Conservation (phyloP, 2,888 invertebrate species). For the Xestobium rufovillosum region DNA sequence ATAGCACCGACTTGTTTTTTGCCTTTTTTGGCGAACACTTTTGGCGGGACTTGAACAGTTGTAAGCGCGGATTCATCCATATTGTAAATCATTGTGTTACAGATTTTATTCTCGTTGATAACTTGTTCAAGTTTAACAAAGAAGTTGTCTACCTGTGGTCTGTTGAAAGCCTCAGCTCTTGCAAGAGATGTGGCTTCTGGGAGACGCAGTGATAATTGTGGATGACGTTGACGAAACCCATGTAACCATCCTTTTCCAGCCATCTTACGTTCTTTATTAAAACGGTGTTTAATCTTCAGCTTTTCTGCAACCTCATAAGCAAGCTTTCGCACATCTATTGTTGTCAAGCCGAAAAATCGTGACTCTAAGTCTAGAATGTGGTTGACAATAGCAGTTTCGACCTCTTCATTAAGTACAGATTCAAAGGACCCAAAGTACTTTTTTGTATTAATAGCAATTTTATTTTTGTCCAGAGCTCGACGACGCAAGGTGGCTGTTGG, state of each 20-base stretch:
- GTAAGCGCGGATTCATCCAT: slow-evolving; percentile 15
- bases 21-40: slow-evolving; percentile 33
- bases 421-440: slow-evolving; percentile 12
- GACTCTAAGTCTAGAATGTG: slow-evolving; percentile 8
- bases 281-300: slow-evolving; percentile 17
- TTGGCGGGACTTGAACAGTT: slow-evolving; percentile 24
- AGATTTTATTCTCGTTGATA: slow-evolving; percentile 14
- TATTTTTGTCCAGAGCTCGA: slow-evolving; percentile 11
- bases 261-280: slow-evolving; percentile 13
- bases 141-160: slow-evolving; percentile 15
- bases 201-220: slow-evolving; percentile 13
- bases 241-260: slow-evolving; percentile 12
- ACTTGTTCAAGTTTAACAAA: slow-evolving; percentile 13
- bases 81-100: slow-evolving; percentile 14
- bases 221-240: slow-evolving; percentile 13
- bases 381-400: too few species aligned
- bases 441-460: slow-evolving; percentile 11
- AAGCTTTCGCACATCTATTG: too few species aligned
- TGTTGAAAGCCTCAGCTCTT: slow-evolving; percentile 18
- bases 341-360: slow-evolving; percentile 13
- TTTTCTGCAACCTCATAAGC: slow-evolving; percentile 14
- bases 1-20: slow-evolving; percentile 35
- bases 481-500: slow-evolving; percentile 11
- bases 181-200: slow-evolving; percentile 19
- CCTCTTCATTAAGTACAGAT: too few species aligned